Evolutionary conservation across 2,888 invertebrate species (phyloP).

Genomic region (Zygogramma bicolorata): DNA sequence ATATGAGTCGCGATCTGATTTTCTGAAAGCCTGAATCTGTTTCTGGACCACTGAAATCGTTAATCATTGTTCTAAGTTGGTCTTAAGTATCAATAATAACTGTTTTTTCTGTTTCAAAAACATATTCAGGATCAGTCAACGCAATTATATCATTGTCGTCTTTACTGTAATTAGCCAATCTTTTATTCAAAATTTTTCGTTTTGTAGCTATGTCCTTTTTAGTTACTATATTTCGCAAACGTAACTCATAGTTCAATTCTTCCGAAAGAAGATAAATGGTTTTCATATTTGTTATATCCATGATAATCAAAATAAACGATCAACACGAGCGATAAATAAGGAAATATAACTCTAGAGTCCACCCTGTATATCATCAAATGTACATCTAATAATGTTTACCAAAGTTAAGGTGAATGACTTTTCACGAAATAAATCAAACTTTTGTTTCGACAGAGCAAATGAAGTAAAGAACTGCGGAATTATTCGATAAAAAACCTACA

Average conservation of each 20-base stretch:
- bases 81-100: background rate
- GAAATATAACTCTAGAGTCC: background rate
- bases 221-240: background rate
- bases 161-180: background rate
- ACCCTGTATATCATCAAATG: background rate
- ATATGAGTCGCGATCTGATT: background rate
- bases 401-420: background rate
- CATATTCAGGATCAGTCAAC: background rate
- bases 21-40: background rate
- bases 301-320: too few species aligned
- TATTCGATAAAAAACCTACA: background rate
- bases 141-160: background rate
- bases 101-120: background rate
- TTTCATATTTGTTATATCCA: too few species aligned
- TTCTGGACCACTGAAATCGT: background rate
- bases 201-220: background rate
- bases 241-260: background rate
- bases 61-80: background rate
- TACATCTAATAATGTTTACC: background rate
- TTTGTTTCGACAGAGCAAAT: background rate
- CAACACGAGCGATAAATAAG: background rate
- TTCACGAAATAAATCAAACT: background rate
- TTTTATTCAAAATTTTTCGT: background rate
- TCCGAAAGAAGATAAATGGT: too few species aligned
- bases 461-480: background rate